A percentile compares a stretch with the other conserved stretches of the same genome.
Evolutionary conservation across 1,140 invertebrate species (phyloP).

Genomic region (Drosophila oshimai): DNA sequence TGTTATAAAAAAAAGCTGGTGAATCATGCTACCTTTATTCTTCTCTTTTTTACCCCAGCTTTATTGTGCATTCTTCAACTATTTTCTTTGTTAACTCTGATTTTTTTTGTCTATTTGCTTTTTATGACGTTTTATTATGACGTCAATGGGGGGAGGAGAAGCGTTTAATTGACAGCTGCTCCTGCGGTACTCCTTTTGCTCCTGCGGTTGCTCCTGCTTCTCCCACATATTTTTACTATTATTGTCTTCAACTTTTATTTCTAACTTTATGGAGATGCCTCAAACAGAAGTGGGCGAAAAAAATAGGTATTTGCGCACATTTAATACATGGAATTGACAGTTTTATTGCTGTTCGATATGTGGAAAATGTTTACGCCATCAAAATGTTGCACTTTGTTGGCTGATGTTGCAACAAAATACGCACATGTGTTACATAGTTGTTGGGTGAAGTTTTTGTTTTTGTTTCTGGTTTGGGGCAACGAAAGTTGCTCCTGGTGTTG

Average conservation of each 20-base stretch:
- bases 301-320: background rate
- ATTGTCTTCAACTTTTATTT: constrained; percentile 11
- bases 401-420: constrained; percentile 8
- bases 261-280: constrained; percentile 10
- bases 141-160: constrained; percentile 24
- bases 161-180: constrained; percentile 23
- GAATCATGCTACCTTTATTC: background rate
- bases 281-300: background rate
- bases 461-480: background rate
- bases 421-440: too few relatives aligned
- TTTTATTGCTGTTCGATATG: constrained; percentile 26
- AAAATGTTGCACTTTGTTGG: background rate
- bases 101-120: background rate
- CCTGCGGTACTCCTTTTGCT: background rate
- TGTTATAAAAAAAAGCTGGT: background rate
- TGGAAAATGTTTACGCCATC: constrained; percentile 13
- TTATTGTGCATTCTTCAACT: constrained; percentile 1
- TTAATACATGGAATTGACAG: constrained; percentile 20
- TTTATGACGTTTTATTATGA: constrained; percentile 44
- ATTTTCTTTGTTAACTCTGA: background rate
- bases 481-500: too few relatives aligned
- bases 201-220: background rate
- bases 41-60: background rate
- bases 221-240: background rate
- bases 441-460: background rate